Base-by-base conservation (phyloP, 2,797 vertebrate genomes). In the Masticophis lateralis region DNA sequence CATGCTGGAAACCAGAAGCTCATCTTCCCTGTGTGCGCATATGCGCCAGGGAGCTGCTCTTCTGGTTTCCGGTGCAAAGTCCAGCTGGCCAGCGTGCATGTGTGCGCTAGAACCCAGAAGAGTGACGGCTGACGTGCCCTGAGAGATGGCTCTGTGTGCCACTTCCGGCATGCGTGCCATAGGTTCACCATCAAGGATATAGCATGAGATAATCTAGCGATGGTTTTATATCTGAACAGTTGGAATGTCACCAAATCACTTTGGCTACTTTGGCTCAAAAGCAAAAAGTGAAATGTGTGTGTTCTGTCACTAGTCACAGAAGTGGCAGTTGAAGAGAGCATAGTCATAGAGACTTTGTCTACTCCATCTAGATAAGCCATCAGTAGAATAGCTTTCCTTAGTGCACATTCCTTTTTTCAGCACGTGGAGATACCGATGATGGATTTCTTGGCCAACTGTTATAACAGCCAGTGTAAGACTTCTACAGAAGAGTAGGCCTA, bases 61-160 rank as follows among this genome's bases (percentile, higher is more conserved):
- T 53, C 0, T 53, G 51, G 51, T 53, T 53, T 53, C 9, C 9
- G 9, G 51, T 53, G 51, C 47, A 47, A 53, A 53, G 51, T 1
- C 51, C 51, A 53, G 9, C 51, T 53, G 9, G 51, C 51, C 9
- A 10, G 9, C 9, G 9, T 9, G 0, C 0, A 53, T 53, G 9
- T 53, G 51, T 1, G 2, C 51, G 9, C 51, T 10, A 1, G 51
- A 51, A 51, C 8, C 51, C 51, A 51, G 51, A 51, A 51, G 51
- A 51, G 51, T 1, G 1, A 53, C 0, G 9, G 51, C 51, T 53
- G 51, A 10, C 1, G 0, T 53, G 51, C 8, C 51, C 9, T 1
- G 51, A 53, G 51, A 53, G 51, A 53, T 53, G 51, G 51, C 9
- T 53, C 51, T 53, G 51, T 1, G 0, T 53, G 51, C 51, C 51